Evolutionary conservation across 2,888 invertebrate genomes (phyloP).

Genomic region (Ophonus ardosiacus): DNA sequence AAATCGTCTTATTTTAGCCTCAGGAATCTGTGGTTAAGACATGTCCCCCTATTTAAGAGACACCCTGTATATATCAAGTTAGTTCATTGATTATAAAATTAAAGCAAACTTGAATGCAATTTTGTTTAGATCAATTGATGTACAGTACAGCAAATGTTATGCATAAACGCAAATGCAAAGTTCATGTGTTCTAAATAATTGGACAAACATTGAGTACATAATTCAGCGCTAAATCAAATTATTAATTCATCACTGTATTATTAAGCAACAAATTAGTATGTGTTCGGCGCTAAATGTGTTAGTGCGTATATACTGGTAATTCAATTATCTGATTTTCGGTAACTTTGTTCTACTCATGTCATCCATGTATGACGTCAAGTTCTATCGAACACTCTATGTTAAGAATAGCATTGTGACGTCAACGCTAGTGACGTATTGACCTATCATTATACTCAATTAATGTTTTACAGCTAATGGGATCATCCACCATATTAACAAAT

Average conservation of each 20-base stretch:
- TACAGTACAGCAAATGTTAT: too few relatives aligned
- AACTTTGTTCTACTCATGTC: conserved; percentile 2
- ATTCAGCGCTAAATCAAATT: conserved; percentile 21
- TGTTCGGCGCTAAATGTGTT: conserved; percentile 26
- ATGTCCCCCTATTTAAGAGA: too few relatives aligned
- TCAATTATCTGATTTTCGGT: conserved; percentile 36
- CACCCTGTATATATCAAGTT: too few relatives aligned
- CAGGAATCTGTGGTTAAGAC: too few relatives aligned
- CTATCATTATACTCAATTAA: background rate
- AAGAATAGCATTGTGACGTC: conserved; percentile 23
- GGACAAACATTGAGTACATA: conserved; percentile 16
- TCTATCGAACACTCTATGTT: background rate
- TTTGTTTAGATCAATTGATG: too few relatives aligned
- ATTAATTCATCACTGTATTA: conserved; percentile 29
- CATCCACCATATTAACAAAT: too few relatives aligned
- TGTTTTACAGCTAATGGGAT: background rate
- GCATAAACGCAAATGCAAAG: background rate
- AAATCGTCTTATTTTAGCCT: too few relatives aligned
- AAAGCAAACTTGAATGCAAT: too few relatives aligned
- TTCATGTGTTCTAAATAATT: conserved; percentile 16
- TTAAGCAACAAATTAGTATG: conserved; percentile 43
- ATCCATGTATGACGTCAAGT: background rate
- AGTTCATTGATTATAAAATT: too few relatives aligned
- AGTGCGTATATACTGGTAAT: conserved; percentile 14
- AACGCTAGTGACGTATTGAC: background rate